These are phyloP conservation scores for Corythornis madagascariensis DNA, from an alignment of 2,113 vertebrate genomes.

Conservation along the genomic window DNA sequence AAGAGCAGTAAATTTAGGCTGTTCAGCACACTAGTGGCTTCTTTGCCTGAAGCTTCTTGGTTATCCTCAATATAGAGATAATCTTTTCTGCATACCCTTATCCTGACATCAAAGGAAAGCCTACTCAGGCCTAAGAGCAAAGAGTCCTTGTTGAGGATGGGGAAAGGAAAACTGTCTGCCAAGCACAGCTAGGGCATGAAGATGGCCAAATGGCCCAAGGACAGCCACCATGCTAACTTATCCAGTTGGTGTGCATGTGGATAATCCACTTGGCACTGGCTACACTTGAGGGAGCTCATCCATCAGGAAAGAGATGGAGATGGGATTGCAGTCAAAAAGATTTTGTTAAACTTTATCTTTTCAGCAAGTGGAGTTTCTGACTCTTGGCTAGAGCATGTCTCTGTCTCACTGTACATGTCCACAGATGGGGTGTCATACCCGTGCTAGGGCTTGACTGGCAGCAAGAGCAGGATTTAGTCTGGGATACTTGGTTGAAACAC, in stretches of 20 bases:
- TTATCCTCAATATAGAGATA: not conserved
- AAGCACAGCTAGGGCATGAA: not conserved
- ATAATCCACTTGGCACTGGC: not conserved
- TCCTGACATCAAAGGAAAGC: not conserved
- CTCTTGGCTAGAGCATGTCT: not conserved
- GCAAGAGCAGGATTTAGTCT: not conserved
- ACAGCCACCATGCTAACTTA: not conserved
- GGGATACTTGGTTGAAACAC: not conserved
- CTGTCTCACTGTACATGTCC: not conserved
- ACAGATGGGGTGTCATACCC: not conserved
- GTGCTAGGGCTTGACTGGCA: not conserved
- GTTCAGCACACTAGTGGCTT: not conserved
- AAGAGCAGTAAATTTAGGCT: not conserved
- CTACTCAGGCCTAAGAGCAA: not conserved
- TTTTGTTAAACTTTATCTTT: not conserved
- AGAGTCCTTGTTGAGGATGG: not conserved
- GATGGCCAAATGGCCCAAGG: not conserved
- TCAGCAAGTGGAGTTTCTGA: not conserved
- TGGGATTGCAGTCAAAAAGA: not conserved
- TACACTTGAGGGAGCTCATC: not conserved
- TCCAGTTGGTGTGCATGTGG: not conserved
- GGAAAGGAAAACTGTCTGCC: not conserved
- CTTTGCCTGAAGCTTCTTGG: not conserved
- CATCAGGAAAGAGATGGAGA: not conserved
- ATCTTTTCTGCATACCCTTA: not conserved